A percentile compares a stretch with the other conserved stretches of the same genome.
Conservation (phyloP, 2,797 vertebrate genomes). For the Gambelia wislizenii region DNA sequence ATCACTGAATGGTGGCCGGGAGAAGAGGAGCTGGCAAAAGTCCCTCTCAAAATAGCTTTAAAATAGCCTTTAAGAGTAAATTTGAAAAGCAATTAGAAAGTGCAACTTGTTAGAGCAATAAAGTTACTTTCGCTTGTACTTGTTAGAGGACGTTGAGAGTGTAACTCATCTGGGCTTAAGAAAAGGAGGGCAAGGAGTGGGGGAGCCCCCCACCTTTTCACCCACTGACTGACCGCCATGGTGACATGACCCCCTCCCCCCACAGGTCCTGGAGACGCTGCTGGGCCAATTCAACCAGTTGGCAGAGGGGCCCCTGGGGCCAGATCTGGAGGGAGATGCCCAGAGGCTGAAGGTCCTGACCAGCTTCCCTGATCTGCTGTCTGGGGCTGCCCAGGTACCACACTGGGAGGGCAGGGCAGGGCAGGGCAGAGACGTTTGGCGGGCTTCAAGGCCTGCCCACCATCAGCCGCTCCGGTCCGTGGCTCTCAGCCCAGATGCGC, state of each 20-base stretch:
- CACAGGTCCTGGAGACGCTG: constrained; percentile 33
- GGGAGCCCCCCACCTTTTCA: not conserved
- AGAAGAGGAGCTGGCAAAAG: too few relatives aligned
- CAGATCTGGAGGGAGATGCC: constrained; percentile 41
- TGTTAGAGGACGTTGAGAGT: too few relatives aligned
- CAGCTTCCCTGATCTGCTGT: not conserved
- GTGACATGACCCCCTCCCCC: constrained; percentile 11
- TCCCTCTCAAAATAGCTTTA: too few relatives aligned
- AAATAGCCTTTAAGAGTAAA: too few relatives aligned
- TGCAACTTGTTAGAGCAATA: too few relatives aligned
- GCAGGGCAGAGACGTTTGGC: fast-evolving
- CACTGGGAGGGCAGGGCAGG: fast-evolving
- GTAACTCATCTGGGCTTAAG: too few relatives aligned
- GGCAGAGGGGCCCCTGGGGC: not conserved
- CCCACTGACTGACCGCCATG: fast-evolving
- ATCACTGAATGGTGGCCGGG: too few relatives aligned
- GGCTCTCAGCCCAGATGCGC: not conserved
- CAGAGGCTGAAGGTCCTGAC: constrained; percentile 34
- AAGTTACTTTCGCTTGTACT: too few relatives aligned
- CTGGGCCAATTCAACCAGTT: not conserved
- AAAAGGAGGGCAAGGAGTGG: too few relatives aligned
- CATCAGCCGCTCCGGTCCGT: not conserved
- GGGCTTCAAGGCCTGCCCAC: not conserved
- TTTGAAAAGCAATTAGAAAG: too few relatives aligned
- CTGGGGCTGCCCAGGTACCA: constrained; percentile 52